Evolutionary conservation across 2,888 invertebrate genomes (phyloP).

Genomic region (Caenorhabditis sp.): DNA sequence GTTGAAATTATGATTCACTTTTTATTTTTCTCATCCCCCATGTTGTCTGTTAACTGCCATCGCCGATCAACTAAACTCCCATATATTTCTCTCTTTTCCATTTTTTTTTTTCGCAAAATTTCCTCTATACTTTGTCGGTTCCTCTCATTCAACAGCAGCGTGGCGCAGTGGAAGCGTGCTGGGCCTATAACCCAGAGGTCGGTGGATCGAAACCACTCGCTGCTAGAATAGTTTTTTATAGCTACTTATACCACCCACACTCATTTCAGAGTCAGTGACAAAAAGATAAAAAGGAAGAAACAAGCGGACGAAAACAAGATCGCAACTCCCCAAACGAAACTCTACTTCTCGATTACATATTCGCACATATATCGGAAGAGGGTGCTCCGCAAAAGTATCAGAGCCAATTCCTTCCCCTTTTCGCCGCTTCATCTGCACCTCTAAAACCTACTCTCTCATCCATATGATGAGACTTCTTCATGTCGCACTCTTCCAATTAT

Average conservation of each 20-base stretch:
- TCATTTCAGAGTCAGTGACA: conserved; percentile 13
- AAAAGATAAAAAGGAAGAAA: conserved; percentile 21
- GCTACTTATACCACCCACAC: conserved; percentile 23
- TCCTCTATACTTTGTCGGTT: neutral
- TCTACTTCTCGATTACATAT: conserved; percentile 61
- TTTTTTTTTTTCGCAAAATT: neutral
- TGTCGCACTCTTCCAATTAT: conserved; percentile 57
- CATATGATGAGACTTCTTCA: conserved; percentile 52
- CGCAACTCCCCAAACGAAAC: conserved; percentile 60
- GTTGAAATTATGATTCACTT: conserved; percentile 60
- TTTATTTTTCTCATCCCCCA: conserved; percentile 28
- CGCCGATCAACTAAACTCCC: conserved; percentile 1
- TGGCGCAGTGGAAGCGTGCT: conserved; percentile 91
- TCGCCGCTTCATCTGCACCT: conserved; percentile 6
- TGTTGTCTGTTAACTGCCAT: neutral
- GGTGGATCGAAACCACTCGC: conserved; percentile 86
- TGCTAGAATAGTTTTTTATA: conserved; percentile 17
- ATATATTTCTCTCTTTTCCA: conserved; percentile 8
- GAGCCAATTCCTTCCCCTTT: conserved; percentile 38
- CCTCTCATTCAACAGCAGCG: conserved; percentile 86
- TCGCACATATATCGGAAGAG: conserved; percentile 65
- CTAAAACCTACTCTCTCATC: conserved; percentile 27
- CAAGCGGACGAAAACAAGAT: conserved; percentile 31
- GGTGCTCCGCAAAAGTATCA: conserved; percentile 57
- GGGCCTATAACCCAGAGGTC: conserved; percentile 94